Evolutionary conservation across 1,140 invertebrate species (phyloP).

Genomic region (Zaprionus camerounensis): DNA sequence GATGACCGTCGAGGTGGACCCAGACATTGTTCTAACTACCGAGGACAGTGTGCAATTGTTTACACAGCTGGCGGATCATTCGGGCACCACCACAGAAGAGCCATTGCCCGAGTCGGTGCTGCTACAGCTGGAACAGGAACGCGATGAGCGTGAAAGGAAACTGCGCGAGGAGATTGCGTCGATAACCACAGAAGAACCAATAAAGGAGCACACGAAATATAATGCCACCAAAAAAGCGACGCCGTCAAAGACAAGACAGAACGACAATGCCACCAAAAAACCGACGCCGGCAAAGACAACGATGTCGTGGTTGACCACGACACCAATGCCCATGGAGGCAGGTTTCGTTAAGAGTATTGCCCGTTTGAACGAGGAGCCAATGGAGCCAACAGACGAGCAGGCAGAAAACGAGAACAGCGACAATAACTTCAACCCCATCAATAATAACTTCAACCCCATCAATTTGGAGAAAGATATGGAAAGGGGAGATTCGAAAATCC

Average conservation of each 20-base stretch:
- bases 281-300: too few species aligned
- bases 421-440: neutral
- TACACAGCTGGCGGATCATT: constrained; percentile 23
- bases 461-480: neutral
- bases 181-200: neutral
- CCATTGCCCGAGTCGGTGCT: constrained; percentile 59
- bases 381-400: neutral
- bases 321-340: too few species aligned
- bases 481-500: neutral
- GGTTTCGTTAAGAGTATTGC: too few species aligned
- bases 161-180: neutral
- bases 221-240: too few species aligned
- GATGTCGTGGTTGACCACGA: too few species aligned
- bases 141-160: neutral
- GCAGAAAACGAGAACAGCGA: neutral
- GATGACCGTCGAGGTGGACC: constrained; percentile 47
- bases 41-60: constrained; percentile 33
- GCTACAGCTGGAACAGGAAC: constrained; percentile 40
- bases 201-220: neutral
- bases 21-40: constrained; percentile 54
- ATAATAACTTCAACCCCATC: neutral
- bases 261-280: too few species aligned
- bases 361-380: neutral
- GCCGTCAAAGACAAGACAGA: too few species aligned
- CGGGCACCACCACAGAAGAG: constrained; percentile 41